These are phyloP conservation scores for Dallia pectoralis DNA, from an alignment of 2,797 vertebrate genomes.

Conservation along the genomic window DNA sequence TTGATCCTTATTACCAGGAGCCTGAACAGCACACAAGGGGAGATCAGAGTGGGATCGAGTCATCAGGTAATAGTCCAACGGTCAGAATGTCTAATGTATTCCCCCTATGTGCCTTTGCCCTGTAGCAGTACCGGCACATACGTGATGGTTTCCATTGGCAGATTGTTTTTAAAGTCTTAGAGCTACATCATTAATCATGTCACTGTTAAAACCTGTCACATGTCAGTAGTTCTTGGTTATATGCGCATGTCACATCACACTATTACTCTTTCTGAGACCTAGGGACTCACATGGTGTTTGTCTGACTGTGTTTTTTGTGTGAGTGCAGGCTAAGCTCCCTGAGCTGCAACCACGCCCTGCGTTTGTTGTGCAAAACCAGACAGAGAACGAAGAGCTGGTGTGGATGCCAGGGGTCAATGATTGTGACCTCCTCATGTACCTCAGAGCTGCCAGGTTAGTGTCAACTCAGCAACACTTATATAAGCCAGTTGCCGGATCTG, in stretches of 20 bases:
- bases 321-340: conserved; percentile 89
- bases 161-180: not conserved
- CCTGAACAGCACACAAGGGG: conserved; percentile 97
- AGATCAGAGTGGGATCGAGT: conserved; percentile 97
- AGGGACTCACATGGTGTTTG: not conserved
- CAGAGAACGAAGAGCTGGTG: conserved; percentile 92
- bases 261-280: not conserved
- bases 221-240: not conserved
- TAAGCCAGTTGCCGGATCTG: not conserved
- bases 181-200: not conserved
- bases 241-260: not conserved
- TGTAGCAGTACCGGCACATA: not conserved
- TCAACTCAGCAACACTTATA: not conserved
- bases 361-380: conserved; percentile 79
- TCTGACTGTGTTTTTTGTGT: conserved; percentile 5
- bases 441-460: conserved; percentile 91
- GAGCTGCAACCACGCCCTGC: conserved; percentile 87
- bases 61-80: conserved; percentile 83
- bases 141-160: not conserved
- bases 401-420: conserved; percentile 98
- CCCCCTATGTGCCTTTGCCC: not conserved
- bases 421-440: conserved; percentile 98
- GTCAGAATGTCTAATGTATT: not conserved
- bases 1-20: conserved; percentile 77
- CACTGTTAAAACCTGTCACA: not conserved